Conservation (phyloP, 37 sponge, comb jelly and placozoan genomes). For the Tethya wilhelma region DNA sequence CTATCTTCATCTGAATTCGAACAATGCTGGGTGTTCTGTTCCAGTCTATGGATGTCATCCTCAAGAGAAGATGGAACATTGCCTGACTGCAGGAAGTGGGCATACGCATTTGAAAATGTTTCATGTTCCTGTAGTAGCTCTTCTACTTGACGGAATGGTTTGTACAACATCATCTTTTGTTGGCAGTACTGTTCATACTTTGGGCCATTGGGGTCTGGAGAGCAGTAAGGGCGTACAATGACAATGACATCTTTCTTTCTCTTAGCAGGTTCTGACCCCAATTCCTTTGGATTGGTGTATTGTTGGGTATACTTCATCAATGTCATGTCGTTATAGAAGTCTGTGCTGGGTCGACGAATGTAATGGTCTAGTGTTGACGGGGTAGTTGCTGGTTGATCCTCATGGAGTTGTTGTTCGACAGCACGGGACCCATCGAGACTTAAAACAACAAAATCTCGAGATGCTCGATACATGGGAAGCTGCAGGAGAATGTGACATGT, state of each 20-base stretch:
- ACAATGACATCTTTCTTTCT: slow-evolving; percentile 24
- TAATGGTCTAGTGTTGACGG: slow-evolving; percentile 20
- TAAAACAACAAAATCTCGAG: slow-evolving; percentile 15
- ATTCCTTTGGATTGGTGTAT: slow-evolving; percentile 33
- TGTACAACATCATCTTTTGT: slow-evolving; percentile 58
- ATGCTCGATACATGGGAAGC: slow-evolving; percentile 11
- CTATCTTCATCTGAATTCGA: neutral
- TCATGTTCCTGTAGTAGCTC: slow-evolving; percentile 17
- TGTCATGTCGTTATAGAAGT: slow-evolving; percentile 26
- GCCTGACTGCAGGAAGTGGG: slow-evolving; percentile 40
- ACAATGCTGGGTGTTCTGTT: slow-evolving; percentile 1
- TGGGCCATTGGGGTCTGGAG: slow-evolving; percentile 51
- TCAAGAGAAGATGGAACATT: slow-evolving; percentile 49
- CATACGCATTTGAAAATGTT: slow-evolving; percentile 53
- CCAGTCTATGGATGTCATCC: slow-evolving; percentile 52
- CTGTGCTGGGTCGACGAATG: neutral
- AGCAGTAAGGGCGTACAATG: slow-evolving; percentile 49
- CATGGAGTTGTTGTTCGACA: neutral
- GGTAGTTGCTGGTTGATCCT: slow-evolving; percentile 18
- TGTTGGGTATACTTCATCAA: slow-evolving; percentile 24
- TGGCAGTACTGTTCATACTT: slow-evolving; percentile 64
- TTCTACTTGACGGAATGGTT: slow-evolving; percentile 34
- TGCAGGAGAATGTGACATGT: slow-evolving; percentile 21
- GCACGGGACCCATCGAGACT: slow-evolving; percentile 32
- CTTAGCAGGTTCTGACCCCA: neutral